Evolutionary conservation across 2,888 invertebrate genomes (phyloP).

Genomic region (Leistus spinibarbis): DNA sequence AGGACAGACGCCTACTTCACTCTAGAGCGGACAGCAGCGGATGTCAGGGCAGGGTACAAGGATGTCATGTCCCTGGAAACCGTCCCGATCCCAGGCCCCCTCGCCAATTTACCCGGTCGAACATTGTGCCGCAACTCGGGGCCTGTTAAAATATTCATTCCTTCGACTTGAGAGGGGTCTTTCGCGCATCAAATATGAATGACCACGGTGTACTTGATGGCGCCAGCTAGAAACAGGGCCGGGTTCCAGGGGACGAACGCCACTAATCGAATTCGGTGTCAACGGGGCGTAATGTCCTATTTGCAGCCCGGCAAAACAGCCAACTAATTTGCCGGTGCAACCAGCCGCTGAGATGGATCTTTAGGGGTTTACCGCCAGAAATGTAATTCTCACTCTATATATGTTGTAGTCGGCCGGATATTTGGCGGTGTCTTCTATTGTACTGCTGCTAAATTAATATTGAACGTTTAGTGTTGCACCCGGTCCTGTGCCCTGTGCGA

Average conservation of each 20-base stretch:
- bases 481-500: neutral
- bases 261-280: constrained; percentile 36
- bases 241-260: constrained; percentile 4
- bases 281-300: constrained; percentile 33
- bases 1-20: neutral
- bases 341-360: neutral
- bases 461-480: too few relatives aligned
- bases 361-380: neutral
- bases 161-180: constrained; percentile 48
- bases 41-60: neutral
- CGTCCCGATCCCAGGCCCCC: constrained; percentile 23
- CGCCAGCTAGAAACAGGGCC: constrained; percentile 34
- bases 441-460: too few relatives aligned
- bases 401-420: too few relatives aligned
- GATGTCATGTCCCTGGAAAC: neutral
- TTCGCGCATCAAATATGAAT: constrained; percentile 49
- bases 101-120: constrained; percentile 31
- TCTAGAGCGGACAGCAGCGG: neutral
- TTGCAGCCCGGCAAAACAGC: constrained; percentile 2
- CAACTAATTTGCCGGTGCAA: constrained; percentile 20
- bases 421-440: too few relatives aligned
- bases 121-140: constrained; percentile 1
- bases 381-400: too few relatives aligned
- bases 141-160: constrained; percentile 50
- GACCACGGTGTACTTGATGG: constrained; percentile 49